Conservation (phyloP, 2,888 invertebrate species). For the Platycnemis pennipes region DNA sequence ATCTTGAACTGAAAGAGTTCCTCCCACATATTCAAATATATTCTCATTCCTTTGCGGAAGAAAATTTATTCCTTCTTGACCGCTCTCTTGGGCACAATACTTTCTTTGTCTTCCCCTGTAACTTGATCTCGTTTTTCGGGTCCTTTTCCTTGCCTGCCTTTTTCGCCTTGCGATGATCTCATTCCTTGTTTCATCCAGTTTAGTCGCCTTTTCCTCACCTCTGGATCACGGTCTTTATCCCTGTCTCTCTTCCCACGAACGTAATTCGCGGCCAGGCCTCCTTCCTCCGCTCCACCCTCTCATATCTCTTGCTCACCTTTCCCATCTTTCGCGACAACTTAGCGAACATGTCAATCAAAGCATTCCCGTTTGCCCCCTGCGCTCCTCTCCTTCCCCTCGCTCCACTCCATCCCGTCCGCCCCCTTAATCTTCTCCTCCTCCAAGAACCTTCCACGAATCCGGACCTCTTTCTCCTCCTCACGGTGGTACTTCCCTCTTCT, state of each 20-base stretch:
- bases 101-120: too few species aligned
- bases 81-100: too few species aligned
- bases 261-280: background rate
- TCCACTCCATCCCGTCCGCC: background rate
- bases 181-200: background rate
- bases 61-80: too few species aligned
- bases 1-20: too few species aligned
- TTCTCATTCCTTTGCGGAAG: too few species aligned
- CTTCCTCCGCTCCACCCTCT: background rate
- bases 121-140: background rate
- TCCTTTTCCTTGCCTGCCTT: background rate
- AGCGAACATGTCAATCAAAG: constrained; percentile 25
- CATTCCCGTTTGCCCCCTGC: background rate
- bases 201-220: background rate
- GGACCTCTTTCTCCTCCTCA: too few species aligned
- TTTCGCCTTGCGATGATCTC: background rate
- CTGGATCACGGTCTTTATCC: background rate
- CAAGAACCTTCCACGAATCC: background rate
- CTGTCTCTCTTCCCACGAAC: too few species aligned
- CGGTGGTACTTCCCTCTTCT: background rate
- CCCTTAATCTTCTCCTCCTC: background rate
- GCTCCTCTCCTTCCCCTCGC: background rate
- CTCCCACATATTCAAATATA: too few species aligned
- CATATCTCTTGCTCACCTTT: background rate
- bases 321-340: background rate